Conservation (phyloP, 2,113 vertebrate species). For the Sapajus apella region DNA sequence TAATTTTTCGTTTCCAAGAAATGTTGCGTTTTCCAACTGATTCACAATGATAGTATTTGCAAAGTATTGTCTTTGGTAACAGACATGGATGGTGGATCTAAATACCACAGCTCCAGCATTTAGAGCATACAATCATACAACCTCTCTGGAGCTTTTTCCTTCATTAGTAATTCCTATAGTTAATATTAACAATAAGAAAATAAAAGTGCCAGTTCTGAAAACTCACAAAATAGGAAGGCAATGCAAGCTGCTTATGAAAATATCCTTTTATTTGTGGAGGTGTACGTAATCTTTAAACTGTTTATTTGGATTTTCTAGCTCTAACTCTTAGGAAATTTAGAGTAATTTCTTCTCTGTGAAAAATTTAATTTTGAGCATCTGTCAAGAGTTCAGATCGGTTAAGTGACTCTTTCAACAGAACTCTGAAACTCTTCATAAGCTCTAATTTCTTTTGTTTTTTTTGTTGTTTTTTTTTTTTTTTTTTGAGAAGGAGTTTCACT, state of each 20-base stretch:
- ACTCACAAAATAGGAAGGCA: background rate
- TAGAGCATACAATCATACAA: background rate
- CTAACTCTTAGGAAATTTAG: background rate
- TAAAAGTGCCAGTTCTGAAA: background rate
- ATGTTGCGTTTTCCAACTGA: background rate
- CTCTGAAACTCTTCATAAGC: background rate
- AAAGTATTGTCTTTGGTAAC: background rate
- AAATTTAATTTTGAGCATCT: background rate
- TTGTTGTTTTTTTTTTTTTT: too few relatives aligned
- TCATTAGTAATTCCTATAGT: background rate
- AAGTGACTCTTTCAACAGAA: background rate
- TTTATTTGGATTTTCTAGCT: background rate
- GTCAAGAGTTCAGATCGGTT: background rate
- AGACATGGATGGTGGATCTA: background rate
- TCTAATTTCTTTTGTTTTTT: background rate
- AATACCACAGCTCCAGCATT: background rate
- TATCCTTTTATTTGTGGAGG: background rate
- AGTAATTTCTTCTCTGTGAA: background rate
- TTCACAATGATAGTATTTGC: background rate
- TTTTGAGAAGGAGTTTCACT: too few relatives aligned
- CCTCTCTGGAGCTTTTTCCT: background rate
- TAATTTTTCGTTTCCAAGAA: background rate
- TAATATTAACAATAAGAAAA: background rate
- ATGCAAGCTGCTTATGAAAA: background rate
- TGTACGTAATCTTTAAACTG: background rate